A percentile compares a stretch with the other conserved stretches of the same genome.
Evolutionary conservation across 2,888 invertebrate species (phyloP).

Genomic region (Scelioninae gen. 1): DNA sequence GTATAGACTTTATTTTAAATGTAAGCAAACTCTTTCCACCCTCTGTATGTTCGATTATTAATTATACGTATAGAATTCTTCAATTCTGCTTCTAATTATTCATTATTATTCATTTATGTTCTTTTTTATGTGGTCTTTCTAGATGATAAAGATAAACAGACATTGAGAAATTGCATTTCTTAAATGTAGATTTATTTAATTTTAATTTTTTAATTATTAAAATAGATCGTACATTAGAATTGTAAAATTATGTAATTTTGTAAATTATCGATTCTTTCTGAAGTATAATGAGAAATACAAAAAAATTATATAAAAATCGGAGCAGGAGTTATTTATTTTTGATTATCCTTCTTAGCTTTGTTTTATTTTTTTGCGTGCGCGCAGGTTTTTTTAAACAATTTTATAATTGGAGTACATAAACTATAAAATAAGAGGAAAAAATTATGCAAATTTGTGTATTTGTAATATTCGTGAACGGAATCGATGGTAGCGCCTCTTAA

Average conservation of each 20-base stretch:
- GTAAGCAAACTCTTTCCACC: constrained; percentile 48
- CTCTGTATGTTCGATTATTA: constrained; percentile 58
- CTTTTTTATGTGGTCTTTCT: constrained; percentile 55
- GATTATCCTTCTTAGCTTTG: neutral
- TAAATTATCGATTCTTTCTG: constrained; percentile 57
- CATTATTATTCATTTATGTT: constrained; percentile 21
- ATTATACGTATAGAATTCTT: constrained; percentile 44
- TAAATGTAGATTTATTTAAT: constrained; percentile 64
- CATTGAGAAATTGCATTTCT: constrained; percentile 49
- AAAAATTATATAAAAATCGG: constrained; percentile 25
- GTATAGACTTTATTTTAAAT: constrained; percentile 58
- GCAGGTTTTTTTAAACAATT: too few relatives aligned
- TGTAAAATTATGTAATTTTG: constrained; percentile 66
- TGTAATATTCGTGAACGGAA: too few relatives aligned
- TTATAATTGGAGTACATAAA: too few relatives aligned
- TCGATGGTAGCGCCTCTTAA: too few relatives aligned
- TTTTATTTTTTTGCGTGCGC: neutral
- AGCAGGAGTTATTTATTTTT: neutral
- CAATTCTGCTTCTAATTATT: constrained; percentile 40
- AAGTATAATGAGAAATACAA: constrained; percentile 38
- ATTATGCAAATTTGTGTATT: too few relatives aligned
- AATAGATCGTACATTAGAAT: constrained; percentile 59
- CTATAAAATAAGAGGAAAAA: too few relatives aligned
- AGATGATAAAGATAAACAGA: constrained; percentile 35
- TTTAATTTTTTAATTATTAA: constrained; percentile 61